Base-by-base conservation (phyloP, 2,113 vertebrate species). In the Ranitomeya variabilis region DNA sequence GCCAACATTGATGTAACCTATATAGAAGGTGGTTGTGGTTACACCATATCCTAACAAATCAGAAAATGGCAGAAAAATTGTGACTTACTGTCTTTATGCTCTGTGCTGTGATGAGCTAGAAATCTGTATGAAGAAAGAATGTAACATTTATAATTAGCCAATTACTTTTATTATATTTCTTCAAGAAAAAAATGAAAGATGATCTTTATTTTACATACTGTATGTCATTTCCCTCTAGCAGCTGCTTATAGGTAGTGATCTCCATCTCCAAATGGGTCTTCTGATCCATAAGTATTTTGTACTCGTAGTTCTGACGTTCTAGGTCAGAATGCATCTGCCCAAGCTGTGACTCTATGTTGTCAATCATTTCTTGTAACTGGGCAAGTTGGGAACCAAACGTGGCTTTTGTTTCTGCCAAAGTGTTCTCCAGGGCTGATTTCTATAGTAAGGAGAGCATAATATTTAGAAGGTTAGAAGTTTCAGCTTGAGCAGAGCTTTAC, bases 351-450 rank as follows among this genome's bases (percentile, higher is more conserved):
- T 96, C 95, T 74, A 95, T 4, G 31, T 7, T 10, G 0, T 91
- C 90, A 57, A 96, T 95, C 57, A 91, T 85, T 21, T 2, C 12
- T 89, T 96, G 96, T 31, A 95, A 86, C 13, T 80, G 21, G 14
- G 81, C 51, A 67, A 96, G 93, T 80, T 92, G 89, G 90, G 89
- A 90, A 12, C 92, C 54, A 80, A 93, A 96, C 1, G 93, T 91
- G 0, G 0, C 5, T 82, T 96, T 90, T 69, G 94, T 96, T 10
- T 96, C 96, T 9, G 66, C 89, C 7, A 96, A 82, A 0, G 93
- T 94, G 2, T 15, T 76, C 81, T 96, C 95, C 89, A 96, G 89
- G 21, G 94, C 84, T 0, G 80, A 69, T 95, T 96, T 96, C 96
- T 96, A 90, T 86, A 87, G 18, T 23, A 26, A 54, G 12, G 21